Conservation (phyloP, 2,113 vertebrate species). For the Triplophysa tibetana region DNA sequence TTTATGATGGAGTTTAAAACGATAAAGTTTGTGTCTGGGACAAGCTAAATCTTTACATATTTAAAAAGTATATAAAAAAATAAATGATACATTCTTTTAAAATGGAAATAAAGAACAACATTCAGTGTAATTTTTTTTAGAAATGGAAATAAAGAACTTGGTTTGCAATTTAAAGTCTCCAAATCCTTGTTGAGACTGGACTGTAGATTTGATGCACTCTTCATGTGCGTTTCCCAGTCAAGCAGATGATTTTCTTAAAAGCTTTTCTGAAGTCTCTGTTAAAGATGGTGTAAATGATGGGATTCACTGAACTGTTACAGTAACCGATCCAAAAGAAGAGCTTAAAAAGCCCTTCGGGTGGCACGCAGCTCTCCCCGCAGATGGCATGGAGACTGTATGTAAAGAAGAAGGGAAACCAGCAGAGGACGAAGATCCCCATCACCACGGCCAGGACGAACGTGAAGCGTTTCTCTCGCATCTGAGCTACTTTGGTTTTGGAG, state of each 20-base stretch:
- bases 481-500: conserved; percentile 70
- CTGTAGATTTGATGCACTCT: background rate
- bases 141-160: background rate
- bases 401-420: conserved; percentile 91
- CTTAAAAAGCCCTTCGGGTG: conserved; percentile 85
- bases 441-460: conserved; percentile 83
- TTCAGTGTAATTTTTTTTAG: no score
- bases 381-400: conserved; percentile 83
- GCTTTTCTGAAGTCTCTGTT: conserved; percentile 84
- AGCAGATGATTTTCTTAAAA: conserved; percentile 78
- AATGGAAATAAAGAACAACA: no score
- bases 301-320: conserved; percentile 77
- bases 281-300: conserved; percentile 77
- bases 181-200: background rate
- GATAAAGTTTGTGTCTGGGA: no score
- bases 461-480: conserved; percentile 81
- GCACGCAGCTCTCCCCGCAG: conserved; percentile 74
- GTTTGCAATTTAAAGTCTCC: background rate
- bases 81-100: no score
- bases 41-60: no score
- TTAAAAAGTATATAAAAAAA: no score
- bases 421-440: conserved; percentile 84
- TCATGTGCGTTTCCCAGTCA: conserved; percentile 58
- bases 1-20: no score
- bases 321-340: conserved; percentile 89